These are phyloP conservation scores for Epicauta chinensis DNA, from an alignment of 1,140 invertebrate genomes.

Conservation along the genomic window DNA sequence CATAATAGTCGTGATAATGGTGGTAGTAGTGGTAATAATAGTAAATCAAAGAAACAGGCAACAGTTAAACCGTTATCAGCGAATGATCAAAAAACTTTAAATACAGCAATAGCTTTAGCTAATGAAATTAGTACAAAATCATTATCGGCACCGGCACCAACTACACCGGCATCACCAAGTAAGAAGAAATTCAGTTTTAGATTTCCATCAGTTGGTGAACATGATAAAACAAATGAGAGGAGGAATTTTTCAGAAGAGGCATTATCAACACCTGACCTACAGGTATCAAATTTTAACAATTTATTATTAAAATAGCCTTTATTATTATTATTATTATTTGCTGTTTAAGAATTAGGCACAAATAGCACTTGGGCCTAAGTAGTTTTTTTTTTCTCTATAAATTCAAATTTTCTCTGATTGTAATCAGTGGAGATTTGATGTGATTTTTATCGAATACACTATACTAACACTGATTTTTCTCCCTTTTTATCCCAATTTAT, in stretches of 20 bases:
- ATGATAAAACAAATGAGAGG: slow-evolving; percentile 60
- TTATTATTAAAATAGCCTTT: not conserved
- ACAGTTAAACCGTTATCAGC: slow-evolving; percentile 91
- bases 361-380: slow-evolving; percentile 1
- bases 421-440: not conserved
- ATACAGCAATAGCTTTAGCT: slow-evolving; percentile 88
- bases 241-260: slow-evolving; percentile 87
- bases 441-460: slow-evolving; percentile 15
- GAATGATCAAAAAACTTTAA: slow-evolving; percentile 86
- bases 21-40: slow-evolving; percentile 17
- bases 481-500: slow-evolving; percentile 22
- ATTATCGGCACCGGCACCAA: slow-evolving; percentile 69
- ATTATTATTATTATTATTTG: not conserved
- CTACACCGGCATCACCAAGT: slow-evolving; percentile 67
- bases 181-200: slow-evolving; percentile 87
- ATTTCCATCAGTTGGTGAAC: slow-evolving; percentile 53
- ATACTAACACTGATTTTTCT: slow-evolving; percentile 35
- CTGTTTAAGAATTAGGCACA: not conserved
- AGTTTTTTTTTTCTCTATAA: not conserved
- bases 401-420: too few species aligned
- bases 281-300: slow-evolving; percentile 56
- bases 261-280: slow-evolving; percentile 81
- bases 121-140: slow-evolving; percentile 86
- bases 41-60: slow-evolving; percentile 68
- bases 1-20: slow-evolving; percentile 28